phyloP scores from a whole-genome alignment of 2,888 invertebrate species.

The Polymixis flavicincta region DNA sequence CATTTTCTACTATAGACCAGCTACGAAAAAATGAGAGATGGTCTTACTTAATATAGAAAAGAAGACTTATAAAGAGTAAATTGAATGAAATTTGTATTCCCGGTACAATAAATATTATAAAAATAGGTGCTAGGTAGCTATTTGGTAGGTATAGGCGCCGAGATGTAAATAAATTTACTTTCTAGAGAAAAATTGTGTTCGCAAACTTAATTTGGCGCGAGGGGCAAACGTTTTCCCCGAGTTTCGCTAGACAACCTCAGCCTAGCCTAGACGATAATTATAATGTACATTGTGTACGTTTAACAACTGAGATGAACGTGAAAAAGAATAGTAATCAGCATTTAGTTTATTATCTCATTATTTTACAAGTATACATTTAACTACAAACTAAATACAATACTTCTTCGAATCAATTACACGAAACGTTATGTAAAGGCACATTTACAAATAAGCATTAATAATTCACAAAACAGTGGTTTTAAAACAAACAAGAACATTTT shows the following conservation, averaged over 20 bases:
- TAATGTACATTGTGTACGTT: slow-evolving; percentile 12
- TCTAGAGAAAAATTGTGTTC: slow-evolving; percentile 79
- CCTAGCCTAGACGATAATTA: slow-evolving; percentile 62
- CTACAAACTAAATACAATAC: neutral
- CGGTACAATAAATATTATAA: slow-evolving; percentile 53
- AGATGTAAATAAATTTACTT: slow-evolving; percentile 79
- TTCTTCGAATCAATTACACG: slow-evolving; percentile 22
- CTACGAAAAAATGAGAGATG: neutral
- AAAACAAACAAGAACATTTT: slow-evolving; percentile 70
- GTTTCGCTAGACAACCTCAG: slow-evolving; percentile 67
- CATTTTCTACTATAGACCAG: slow-evolving; percentile 36
- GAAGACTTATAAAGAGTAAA: slow-evolving; percentile 41
- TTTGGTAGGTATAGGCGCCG: slow-evolving; percentile 58
- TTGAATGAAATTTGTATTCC: slow-evolving; percentile 45
- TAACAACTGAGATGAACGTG: slow-evolving; percentile 4
- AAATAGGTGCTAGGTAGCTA: slow-evolving; percentile 51
- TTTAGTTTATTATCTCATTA: neutral
- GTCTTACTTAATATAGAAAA: slow-evolving; percentile 24
- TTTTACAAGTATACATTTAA: slow-evolving; percentile 3
- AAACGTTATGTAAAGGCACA: slow-evolving; percentile 17
- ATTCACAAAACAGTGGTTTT: slow-evolving; percentile 59
- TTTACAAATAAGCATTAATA: slow-evolving; percentile 47
- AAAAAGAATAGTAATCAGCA: neutral
- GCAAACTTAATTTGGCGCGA: slow-evolving; percentile 79
- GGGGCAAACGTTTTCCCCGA: slow-evolving; percentile 70